Percentiles rank a stretch among this genome's conserved stretches.
These are phyloP conservation scores for Eristalis pertinax DNA, from an alignment of 2,888 invertebrate species.

Conservation along the genomic window DNA sequence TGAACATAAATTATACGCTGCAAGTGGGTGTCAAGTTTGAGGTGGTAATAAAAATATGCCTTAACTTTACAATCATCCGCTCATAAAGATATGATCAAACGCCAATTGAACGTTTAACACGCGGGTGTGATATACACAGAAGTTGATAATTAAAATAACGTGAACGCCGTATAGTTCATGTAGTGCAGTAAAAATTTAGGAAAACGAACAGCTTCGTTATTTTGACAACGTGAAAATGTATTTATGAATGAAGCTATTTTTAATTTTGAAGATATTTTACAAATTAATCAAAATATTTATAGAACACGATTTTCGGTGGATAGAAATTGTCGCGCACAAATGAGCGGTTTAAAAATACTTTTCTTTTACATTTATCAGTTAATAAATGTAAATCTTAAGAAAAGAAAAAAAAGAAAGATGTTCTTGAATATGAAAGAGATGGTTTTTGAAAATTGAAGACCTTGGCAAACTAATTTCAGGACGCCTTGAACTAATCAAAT, in stretches of 20 bases:
- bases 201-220: neutral
- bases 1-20: too few relatives aligned
- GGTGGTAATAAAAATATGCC: neutral
- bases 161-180: neutral
- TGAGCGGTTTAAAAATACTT: too few relatives aligned
- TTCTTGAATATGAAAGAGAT: too few relatives aligned
- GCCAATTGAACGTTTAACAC: neutral
- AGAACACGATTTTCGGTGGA: neutral
- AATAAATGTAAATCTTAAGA: too few relatives aligned
- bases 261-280: neutral
- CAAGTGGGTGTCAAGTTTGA: neutral
- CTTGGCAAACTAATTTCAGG: too few relatives aligned
- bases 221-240: neutral
- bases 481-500: too few relatives aligned
- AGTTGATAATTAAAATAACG: neutral
- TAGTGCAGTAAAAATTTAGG: neutral
- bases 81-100: neutral
- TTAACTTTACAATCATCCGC: neutral
- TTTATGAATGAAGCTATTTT: neutral
- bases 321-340: too few relatives aligned
- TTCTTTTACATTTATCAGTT: too few relatives aligned
- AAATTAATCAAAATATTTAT: neutral
- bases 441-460: too few relatives aligned
- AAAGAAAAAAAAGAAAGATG: too few relatives aligned
- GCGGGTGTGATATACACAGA: neutral